Evolutionary conservation across 2,113 vertebrate species (phyloP).

Genomic region (Tretioscincus oriximinensis): DNA sequence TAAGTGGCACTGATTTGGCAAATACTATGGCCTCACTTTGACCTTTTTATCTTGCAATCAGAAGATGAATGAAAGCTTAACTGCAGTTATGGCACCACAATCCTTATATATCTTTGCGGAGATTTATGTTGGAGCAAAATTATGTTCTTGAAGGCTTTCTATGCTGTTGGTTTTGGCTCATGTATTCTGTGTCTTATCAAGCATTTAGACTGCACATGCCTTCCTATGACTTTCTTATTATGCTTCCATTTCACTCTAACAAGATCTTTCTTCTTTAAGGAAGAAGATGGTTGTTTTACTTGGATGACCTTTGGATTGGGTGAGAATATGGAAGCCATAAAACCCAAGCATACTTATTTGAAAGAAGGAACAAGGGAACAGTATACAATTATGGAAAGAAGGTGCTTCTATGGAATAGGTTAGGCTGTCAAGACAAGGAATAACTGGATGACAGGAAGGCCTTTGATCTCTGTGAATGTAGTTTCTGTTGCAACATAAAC

Average conservation of each 20-base stretch:
- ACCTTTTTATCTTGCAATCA: background rate
- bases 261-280: too few species aligned
- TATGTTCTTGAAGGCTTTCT: background rate
- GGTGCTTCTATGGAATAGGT: too few species aligned
- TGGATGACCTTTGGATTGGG: too few species aligned
- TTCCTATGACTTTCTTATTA: background rate
- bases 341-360: too few species aligned
- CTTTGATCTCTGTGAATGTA: too few species aligned
- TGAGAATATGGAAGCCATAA: too few species aligned
- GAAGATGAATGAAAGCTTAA: background rate
- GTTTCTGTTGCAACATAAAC: too few species aligned
- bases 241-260: background rate
- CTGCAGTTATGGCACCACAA: background rate
- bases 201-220: background rate
- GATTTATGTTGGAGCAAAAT: background rate
- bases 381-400: too few species aligned
- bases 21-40: background rate
- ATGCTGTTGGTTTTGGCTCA: background rate
- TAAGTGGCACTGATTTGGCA: background rate
- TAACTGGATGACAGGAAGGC: too few species aligned
- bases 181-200: background rate
- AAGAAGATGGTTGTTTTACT: too few species aligned
- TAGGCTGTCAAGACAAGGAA: too few species aligned
- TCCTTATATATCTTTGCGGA: background rate
- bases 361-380: too few species aligned